These are phyloP conservation scores for Magallana nippona DNA, from an alignment of 2,888 invertebrate species.

Conservation along the genomic window DNA sequence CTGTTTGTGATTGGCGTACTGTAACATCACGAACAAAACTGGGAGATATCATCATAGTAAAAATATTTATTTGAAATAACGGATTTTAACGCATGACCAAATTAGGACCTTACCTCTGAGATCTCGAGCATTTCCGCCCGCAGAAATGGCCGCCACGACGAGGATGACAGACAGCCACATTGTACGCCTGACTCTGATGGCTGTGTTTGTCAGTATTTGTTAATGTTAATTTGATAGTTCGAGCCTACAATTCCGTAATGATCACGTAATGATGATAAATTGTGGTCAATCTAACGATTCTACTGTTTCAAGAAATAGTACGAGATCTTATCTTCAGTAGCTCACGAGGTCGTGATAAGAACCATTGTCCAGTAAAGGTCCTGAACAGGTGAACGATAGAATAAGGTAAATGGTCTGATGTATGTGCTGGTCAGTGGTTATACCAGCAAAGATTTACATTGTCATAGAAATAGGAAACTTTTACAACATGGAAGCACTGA, in stretches of 20 bases:
- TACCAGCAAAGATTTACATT: no score
- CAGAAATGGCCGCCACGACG: background rate
- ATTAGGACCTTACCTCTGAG: background rate
- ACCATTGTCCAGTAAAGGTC: background rate
- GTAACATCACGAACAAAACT: background rate
- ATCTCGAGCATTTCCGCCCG: background rate
- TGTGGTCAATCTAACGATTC: background rate
- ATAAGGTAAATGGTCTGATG: background rate
- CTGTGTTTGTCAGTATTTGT: background rate
- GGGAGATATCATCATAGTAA: no score
- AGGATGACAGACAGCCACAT: background rate
- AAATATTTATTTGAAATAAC: no score
- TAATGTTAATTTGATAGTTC: no score
- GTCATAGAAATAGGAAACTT: no score
- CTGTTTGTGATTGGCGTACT: conserved; percentile 39
- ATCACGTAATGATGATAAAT: conserved; percentile 1
- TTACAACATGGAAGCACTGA: no score
- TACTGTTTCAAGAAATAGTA: background rate
- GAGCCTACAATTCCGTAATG: background rate
- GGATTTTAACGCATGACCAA: background rate
- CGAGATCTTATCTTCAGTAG: background rate
- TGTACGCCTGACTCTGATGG: background rate
- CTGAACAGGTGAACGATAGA: conserved; percentile 16
- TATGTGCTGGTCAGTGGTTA: no score
- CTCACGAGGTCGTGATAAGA: conserved; percentile 14